Percentiles rank a stretch among this genome's conserved stretches.
Conservation (phyloP, 1,140 invertebrate genomes). For the Eupeodes corollae region DNA sequence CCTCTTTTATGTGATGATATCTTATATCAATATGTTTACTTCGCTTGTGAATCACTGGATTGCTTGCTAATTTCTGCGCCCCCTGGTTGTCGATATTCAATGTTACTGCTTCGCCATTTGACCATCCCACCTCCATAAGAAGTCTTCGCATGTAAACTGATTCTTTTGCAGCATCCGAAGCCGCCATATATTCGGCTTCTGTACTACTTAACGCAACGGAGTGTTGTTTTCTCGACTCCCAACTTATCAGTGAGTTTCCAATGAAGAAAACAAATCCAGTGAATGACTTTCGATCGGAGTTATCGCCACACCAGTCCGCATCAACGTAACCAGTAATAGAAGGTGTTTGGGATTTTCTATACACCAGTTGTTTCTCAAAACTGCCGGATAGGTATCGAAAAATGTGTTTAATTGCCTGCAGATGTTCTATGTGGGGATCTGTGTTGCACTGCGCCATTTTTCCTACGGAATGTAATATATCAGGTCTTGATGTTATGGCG, state of each 20-base stretch:
- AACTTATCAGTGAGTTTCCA: constrained; percentile 22
- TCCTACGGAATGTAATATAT: constrained; percentile 33
- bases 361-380: constrained; percentile 9
- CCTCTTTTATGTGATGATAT: constrained; percentile 20
- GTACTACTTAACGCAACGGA: constrained; percentile 10
- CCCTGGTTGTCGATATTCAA: constrained; percentile 14
- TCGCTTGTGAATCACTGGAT: constrained; percentile 15
- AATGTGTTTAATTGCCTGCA: constrained; percentile 28
- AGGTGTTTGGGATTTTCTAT: constrained; percentile 2
- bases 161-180: constrained; percentile 19
- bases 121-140: constrained; percentile 8
- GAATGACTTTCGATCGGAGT: constrained; percentile 22
- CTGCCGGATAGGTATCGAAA: constrained; percentile 33
- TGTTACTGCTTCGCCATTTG: background rate
- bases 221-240: constrained; percentile 36
- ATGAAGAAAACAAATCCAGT: constrained; percentile 21
- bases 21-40: constrained; percentile 24
- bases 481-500: constrained; percentile 29
- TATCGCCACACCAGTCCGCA: constrained; percentile 31
- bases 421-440: constrained; percentile 22
- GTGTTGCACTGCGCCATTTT: constrained; percentile 29
- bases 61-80: constrained; percentile 13
- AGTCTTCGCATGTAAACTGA: constrained; percentile 15
- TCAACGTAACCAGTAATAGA: constrained; percentile 7
- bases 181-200: constrained; percentile 14